Evolutionary conservation across 2,888 invertebrate genomes (phyloP).

Genomic region (Drosophila borealis): DNA sequence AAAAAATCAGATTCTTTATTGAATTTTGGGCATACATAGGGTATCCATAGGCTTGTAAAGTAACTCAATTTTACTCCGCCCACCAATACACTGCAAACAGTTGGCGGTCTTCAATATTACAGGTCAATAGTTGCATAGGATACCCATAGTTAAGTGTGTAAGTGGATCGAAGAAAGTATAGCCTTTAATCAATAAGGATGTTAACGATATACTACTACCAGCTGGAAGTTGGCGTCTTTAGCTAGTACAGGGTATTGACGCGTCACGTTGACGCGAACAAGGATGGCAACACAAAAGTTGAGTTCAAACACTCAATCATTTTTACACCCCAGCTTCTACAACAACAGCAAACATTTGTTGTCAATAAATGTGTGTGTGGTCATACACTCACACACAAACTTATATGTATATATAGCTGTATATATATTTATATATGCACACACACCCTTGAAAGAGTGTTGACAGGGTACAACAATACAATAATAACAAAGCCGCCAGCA

Average conservation of each 20-base stretch:
- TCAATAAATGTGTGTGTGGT: constrained; percentile 21
- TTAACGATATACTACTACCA: background rate
- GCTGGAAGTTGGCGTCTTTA: background rate
- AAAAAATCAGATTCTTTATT: too few relatives aligned
- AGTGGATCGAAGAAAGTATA: constrained; percentile 3
- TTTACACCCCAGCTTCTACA: constrained; percentile 60
- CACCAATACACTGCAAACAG: background rate
- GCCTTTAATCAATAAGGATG: constrained; percentile 10
- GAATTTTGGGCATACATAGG: too few relatives aligned
- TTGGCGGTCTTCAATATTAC: background rate
- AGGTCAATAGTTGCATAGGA: background rate
- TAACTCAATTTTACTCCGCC: background rate
- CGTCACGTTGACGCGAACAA: background rate
- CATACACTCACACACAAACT: constrained; percentile 8
- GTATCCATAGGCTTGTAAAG: background rate
- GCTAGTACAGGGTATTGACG: constrained; percentile 17
- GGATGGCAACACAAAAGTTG: constrained; percentile 56
- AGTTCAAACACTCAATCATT: constrained; percentile 77
- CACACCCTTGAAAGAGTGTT: constrained; percentile 32
- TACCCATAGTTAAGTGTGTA: background rate
- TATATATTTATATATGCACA: background rate
- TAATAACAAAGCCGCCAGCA: constrained; percentile 20
- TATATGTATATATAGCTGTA: background rate
- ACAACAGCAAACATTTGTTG: constrained; percentile 46
- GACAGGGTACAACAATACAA: constrained; percentile 37